Evolutionary conservation across 2,888 invertebrate genomes (phyloP), one percentile per base, ranked within the genome.

Genomic region (Ditula angustiorana): DNA sequence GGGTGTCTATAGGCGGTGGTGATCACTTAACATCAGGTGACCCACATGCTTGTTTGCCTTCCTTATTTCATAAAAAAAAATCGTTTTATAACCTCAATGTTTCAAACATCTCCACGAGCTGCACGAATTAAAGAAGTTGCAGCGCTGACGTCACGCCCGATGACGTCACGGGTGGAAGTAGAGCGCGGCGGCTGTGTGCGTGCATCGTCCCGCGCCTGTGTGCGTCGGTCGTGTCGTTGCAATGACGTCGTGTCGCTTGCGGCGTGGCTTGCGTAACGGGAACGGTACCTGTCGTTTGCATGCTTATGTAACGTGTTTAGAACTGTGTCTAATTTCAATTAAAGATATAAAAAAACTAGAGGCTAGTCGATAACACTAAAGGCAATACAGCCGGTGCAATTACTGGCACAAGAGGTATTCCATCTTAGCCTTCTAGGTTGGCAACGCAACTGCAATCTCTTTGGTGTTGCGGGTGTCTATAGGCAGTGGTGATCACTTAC

Each of bases 141-240:
- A 76, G 68, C 66, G 77, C 75, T 78, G 83, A 75, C 84, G 83
- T 84, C 84, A 84, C 80, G 77, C 78, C 76, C 81, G 8, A 19
- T 82, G 83, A 85, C 84, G 84, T 84, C 84, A 83, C 75, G 56
- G 66, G 67, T 79, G 81, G 84, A 85, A 83, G 79, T 84, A 81
- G 84, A 82, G 75, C 82, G 78, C 73, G 69, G 71, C 69, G 66
- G 55, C 68, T 16, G 50, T 50, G 50, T 50, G 50, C 28, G 50
- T 50, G 37, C n/a, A 8, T n/a, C 24, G n/a, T 24, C 26, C 23
- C 21, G 46, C 23, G 23, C 13, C 24, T 26, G 47, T 47, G 47
- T 47, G n/a, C 47, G 7, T 7, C 16, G 23, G 16, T 16, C 35
- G n/a, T n/a, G n/a, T n/a, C n/a, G n/a, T n/a, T n/a, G n/a, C 35